A percentile compares a stretch with the other conserved stretches of the same genome.
phyloP scores from a whole-genome alignment of 2,888 invertebrate species.

The Thera obeliscata region DNA sequence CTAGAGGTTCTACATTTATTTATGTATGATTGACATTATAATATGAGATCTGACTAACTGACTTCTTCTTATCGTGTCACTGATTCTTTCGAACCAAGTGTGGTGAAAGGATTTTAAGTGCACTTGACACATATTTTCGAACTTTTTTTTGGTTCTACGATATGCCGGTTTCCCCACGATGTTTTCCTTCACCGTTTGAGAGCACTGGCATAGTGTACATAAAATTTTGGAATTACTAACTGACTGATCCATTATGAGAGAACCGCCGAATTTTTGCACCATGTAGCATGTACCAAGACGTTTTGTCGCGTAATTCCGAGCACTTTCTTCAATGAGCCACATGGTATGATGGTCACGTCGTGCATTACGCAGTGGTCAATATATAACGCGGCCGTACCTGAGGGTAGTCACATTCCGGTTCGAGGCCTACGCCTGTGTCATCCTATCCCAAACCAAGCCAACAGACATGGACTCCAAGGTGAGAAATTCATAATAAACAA shows the following conservation, averaged over 20 bases:
- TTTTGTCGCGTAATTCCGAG: slow-evolving; percentile 64
- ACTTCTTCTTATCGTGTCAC: no score
- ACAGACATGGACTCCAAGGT: slow-evolving; percentile 82
- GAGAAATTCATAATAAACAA: slow-evolving; percentile 38
- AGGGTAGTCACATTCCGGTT: slow-evolving; percentile 68
- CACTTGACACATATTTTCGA: no score
- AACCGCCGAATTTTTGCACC: slow-evolving; percentile 33
- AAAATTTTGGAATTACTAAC: no score
- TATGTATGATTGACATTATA: no score
- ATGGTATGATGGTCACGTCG: slow-evolving; percentile 78
- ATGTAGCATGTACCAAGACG: slow-evolving; percentile 61
- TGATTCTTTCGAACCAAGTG: no score
- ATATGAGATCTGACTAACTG: no score
- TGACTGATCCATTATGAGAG: slow-evolving; percentile 27
- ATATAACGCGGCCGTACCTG: slow-evolving; percentile 67
- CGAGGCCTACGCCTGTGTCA: slow-evolving; percentile 64
- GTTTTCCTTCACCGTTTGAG: no score
- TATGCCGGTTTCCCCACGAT: no score
- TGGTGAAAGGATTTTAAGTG: no score
- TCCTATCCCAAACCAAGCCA: slow-evolving; percentile 66
- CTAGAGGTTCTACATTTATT: no score
- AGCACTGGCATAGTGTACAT: no score
- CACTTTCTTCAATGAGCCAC: slow-evolving; percentile 78
- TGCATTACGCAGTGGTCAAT: slow-evolving; percentile 70
- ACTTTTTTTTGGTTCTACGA: no score